phyloP scores from a whole-genome alignment of 2,113 vertebrate species.

The Gyps fulvus region DNA sequence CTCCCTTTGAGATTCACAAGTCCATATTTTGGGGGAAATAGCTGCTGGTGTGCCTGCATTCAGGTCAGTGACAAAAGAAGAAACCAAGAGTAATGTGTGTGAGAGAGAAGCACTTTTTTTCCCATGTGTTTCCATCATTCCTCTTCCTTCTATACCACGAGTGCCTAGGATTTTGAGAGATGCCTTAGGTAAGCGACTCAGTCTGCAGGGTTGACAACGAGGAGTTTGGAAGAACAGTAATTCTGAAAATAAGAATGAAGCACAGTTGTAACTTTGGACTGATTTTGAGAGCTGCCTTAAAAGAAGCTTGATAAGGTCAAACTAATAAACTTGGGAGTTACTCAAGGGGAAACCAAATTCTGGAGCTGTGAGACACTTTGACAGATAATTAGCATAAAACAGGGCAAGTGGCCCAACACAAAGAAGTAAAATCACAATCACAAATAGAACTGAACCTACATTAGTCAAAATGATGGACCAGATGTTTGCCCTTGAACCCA shows the following conservation, averaged over 20 bases:
- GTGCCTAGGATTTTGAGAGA: background rate
- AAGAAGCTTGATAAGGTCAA: constrained; percentile 71
- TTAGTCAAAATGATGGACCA: background rate
- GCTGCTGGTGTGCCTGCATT: constrained; percentile 39
- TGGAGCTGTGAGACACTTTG: constrained; percentile 45
- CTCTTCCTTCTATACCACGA: background rate
- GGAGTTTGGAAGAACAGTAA: constrained; percentile 21
- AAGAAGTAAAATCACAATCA: constrained; percentile 51
- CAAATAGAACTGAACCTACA: constrained; percentile 6
- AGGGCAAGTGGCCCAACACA: constrained; percentile 25
- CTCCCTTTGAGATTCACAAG: constrained; percentile 17
- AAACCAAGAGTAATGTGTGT: constrained; percentile 22
- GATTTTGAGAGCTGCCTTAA: constrained; percentile 66
- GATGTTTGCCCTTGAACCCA: background rate
- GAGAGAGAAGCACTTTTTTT: background rate
- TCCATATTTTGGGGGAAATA: constrained; percentile 29
- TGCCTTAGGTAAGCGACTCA: background rate
- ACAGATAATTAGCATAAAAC: constrained; percentile 73
- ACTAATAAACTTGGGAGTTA: constrained; percentile 67
- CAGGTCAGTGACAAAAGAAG: constrained; percentile 52
- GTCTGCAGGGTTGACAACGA: background rate
- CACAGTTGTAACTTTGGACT: constrained; percentile 57
- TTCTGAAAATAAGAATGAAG: constrained; percentile 40
- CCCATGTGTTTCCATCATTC: background rate
- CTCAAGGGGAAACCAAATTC: constrained; percentile 48